Evolutionary conservation across 2,797 vertebrate genomes (phyloP).

Genomic region (Labeo calbasu): DNA sequence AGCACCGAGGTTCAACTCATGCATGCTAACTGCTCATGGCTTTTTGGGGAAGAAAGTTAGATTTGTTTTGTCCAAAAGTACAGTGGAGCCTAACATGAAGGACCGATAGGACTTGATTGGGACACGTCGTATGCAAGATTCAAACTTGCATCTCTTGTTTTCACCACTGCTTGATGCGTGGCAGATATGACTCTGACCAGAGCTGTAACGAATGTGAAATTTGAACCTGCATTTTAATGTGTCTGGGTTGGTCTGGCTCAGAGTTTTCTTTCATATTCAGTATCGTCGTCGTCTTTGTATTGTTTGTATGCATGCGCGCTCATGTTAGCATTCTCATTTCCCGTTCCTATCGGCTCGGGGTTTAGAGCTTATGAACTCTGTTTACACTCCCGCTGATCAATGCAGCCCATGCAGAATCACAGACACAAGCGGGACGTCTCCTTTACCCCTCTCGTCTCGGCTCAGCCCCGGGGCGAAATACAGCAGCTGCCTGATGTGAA

Average conservation of each 20-base stretch:
- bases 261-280: constrained; percentile 5
- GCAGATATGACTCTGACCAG: not conserved
- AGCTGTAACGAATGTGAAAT: not conserved
- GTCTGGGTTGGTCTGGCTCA: not conserved
- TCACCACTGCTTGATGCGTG: not conserved
- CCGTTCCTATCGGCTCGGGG: constrained; percentile 13
- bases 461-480: constrained; percentile 28
- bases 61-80: not conserved
- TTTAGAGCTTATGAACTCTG: constrained; percentile 43
- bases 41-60: not conserved
- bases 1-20: no score
- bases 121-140: not conserved
- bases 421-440: constrained; percentile 25
- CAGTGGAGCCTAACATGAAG: not conserved
- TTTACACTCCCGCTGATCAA: constrained; percentile 42
- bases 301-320: not conserved
- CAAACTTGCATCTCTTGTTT: not conserved
- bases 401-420: constrained; percentile 42
- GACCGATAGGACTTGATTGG: not conserved
- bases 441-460: constrained; percentile 13
- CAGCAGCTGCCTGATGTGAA: constrained; percentile 34
- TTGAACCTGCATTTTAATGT: not conserved
- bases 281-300: not conserved
- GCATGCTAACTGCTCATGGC: not conserved
- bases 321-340: constrained; percentile 33